Base-by-base conservation (phyloP, 2,797 vertebrate genomes). In the Crocodylus rhombifer region DNA sequence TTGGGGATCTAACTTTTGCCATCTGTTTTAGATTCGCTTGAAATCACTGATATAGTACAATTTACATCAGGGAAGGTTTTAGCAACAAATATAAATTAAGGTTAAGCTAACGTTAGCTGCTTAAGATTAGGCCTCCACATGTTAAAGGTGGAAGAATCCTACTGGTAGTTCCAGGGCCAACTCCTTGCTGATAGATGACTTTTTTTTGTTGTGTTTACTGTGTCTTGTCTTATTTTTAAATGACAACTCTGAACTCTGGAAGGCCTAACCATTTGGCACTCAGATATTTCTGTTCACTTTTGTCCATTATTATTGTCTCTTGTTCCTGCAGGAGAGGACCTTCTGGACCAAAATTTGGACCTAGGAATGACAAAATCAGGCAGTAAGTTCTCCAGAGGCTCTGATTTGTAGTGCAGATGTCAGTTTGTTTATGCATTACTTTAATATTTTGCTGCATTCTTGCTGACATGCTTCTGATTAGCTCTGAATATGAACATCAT, bases 341-440 rank as follows among this genome's bases (percentile, higher is more conserved):
- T 21, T 98, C 98, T n/a, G 99, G 98, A 98, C 98, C 99, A 96
- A 98, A 98, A 93, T 99, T 99, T 98, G 99, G 99, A 97, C 98
- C 98, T 81, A 99, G 98, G 97, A 99, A 98, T 98, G 99, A 99
- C 97, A 99, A 99, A 98, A 98, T 99, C 96, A 99, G 99, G 97
- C 98, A 99, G 99, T 99, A 98, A 98, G 99, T 99, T 94, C 74
- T 18, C 89, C 83, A 62, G 51, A 84, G 88, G 75, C 81, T 90
- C 13, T 78, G 65, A 62, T 57, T 82, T 85, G 61, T 94, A 82
- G 33, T 36, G 58, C 64, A 82, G 36, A 51, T 78, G 61, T 25
- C 28, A 8, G 25, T 81, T 82, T 77, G n/a, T 81, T 65, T 30
- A 30, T 77, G 15, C 60, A 9, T 77, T n/a, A 23, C 10, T 10